These are phyloP conservation scores for Puma concolor DNA, from an alignment of 2,113 vertebrate genomes.

Conservation along the genomic window DNA sequence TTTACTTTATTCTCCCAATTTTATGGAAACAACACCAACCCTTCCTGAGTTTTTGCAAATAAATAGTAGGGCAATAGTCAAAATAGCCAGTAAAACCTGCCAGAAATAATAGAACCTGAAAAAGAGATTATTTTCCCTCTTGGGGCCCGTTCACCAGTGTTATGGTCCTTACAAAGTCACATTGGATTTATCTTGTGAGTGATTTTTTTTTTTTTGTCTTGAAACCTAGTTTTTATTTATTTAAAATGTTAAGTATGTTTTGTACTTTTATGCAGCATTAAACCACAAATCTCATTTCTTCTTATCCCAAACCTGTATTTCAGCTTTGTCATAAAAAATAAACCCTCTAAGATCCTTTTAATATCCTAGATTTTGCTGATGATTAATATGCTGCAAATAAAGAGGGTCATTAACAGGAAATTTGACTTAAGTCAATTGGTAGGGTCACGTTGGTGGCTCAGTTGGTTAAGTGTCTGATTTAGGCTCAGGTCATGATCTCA, in stretches of 20 bases:
- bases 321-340: not conserved
- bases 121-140: not conserved
- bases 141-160: not conserved
- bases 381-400: not conserved
- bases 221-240: slow-evolving; percentile 37
- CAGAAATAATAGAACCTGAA: not conserved
- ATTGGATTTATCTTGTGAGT: not conserved
- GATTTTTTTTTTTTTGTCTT: not conserved
- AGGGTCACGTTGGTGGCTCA: too few relatives aligned
- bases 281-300: not conserved
- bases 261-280: not conserved
- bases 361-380: not conserved
- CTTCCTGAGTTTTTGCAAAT: not conserved
- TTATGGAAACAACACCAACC: not conserved
- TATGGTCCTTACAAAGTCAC: not conserved
- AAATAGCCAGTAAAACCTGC: not conserved
- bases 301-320: not conserved
- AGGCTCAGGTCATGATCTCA: too few relatives aligned
- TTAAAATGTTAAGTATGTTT: slow-evolving; percentile 28
- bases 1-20: not conserved
- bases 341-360: not conserved
- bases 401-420: not conserved
- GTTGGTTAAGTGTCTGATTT: too few relatives aligned
- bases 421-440: not conserved
- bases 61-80: not conserved